Evolutionary conservation across 2,888 invertebrate species (phyloP).

Genomic region (Marasmarcha lunaedactyla): DNA sequence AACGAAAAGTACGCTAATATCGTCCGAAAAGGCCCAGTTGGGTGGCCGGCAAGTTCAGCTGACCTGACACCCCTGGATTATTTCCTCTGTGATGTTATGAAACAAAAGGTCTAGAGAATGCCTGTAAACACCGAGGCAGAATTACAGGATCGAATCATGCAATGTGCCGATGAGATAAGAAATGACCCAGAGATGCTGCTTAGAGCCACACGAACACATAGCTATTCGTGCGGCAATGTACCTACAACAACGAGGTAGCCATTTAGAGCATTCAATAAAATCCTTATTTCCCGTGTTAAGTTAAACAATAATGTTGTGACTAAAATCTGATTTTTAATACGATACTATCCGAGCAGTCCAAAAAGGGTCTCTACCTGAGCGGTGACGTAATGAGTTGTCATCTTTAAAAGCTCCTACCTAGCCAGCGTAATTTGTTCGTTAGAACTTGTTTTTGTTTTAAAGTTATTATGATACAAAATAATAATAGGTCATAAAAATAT

Average conservation of each 20-base stretch:
- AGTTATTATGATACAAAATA: too few species aligned
- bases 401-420: too few species aligned
- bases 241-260: conserved; percentile 6
- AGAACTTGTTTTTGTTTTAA: too few species aligned
- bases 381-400: too few species aligned
- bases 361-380: too few species aligned
- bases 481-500: too few species aligned
- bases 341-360: too few species aligned
- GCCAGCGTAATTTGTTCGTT: too few species aligned
- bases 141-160: conserved; percentile 5
- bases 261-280: conserved; percentile 3
- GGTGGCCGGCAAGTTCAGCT: conserved; percentile 16
- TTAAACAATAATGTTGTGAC: too few species aligned
- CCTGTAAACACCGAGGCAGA: conserved; percentile 8
- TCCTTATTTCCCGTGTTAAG: too few species aligned
- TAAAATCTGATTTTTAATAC: too few species aligned
- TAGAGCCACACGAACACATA: conserved; percentile 6
- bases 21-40: conserved; percentile 11
- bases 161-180: conserved; percentile 5
- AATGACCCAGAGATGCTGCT: conserved; percentile 5
- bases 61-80: conserved; percentile 15
- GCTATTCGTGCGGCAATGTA: conserved; percentile 6
- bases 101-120: conserved; percentile 11
- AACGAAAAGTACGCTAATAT: conserved; percentile 11
- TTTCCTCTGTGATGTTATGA: conserved; percentile 14